phyloP scores from a whole-genome alignment of 1,140 invertebrate species.

The Hypsibius dujardini region DNA sequence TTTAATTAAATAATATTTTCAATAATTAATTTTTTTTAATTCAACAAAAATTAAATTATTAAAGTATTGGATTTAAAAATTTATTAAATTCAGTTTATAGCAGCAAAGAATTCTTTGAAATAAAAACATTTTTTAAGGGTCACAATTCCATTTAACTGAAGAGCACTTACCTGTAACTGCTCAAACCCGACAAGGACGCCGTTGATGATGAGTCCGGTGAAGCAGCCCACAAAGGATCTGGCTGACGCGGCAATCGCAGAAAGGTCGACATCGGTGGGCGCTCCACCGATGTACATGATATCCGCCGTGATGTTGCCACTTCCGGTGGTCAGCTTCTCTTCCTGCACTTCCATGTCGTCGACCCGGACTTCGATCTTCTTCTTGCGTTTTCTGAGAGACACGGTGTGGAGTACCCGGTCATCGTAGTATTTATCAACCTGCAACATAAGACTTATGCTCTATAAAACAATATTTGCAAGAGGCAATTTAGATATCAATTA shows the following conservation, averaged over 20 bases:
- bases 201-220: constrained; percentile 15
- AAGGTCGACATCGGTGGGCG: background rate
- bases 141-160: no score
- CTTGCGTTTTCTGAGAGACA: background rate
- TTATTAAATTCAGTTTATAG: no score
- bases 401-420: constrained; percentile 14
- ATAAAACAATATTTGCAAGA: no score
- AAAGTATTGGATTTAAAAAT: no score
- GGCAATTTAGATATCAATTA: no score
- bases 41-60: no score
- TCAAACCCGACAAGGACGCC: constrained; percentile 2
- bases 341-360: background rate
- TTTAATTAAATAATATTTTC: no score
- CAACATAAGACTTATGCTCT: background rate
- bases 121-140: no score
- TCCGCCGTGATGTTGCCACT: background rate
- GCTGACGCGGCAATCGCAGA: constrained; percentile 2
- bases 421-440: background rate
- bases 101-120: no score
- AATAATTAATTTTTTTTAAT: no score
- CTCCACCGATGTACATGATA: constrained; percentile 7
- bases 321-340: background rate
- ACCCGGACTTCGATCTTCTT: background rate
- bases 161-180: background rate
- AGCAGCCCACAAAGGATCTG: constrained; percentile 8